phyloP scores from a whole-genome alignment of 2,888 invertebrate species.

The Protophormia terraenovae region DNA sequence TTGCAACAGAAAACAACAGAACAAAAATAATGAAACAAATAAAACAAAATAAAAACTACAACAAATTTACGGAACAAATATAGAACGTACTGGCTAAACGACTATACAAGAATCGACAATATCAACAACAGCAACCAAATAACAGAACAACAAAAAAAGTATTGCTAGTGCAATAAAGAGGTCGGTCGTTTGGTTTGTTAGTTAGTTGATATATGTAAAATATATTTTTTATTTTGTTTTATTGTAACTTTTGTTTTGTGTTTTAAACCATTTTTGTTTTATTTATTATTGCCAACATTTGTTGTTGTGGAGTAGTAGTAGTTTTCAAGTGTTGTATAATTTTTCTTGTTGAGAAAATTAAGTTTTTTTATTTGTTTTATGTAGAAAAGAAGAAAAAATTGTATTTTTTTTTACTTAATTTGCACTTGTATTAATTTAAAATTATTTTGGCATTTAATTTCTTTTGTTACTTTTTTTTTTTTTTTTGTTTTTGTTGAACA shows the following conservation, averaged over 20 bases:
- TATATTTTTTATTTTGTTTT: not conserved
- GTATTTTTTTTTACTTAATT: not conserved
- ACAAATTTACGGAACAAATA: slow-evolving; percentile 12
- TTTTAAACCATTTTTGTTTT: slow-evolving; percentile 3
- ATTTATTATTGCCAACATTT: slow-evolving; percentile 2
- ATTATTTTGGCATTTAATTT: slow-evolving; percentile 7
- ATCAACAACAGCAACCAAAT: not conserved
- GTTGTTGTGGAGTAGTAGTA: slow-evolving; percentile 11
- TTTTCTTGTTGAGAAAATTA: slow-evolving; percentile 10
- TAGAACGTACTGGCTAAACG: slow-evolving; percentile 23
- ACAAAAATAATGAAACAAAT: slow-evolving; percentile 1
- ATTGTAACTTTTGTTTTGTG: slow-evolving; percentile 3
- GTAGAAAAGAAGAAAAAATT: not conserved
- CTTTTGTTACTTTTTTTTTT: no score
- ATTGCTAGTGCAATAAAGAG: slow-evolving; percentile 35
- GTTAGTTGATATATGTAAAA: slow-evolving; percentile 9
- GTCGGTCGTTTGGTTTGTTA: slow-evolving; percentile 28
- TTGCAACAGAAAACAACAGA: slow-evolving; percentile 38
- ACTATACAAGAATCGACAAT: slow-evolving; percentile 18
- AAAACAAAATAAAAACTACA: slow-evolving; percentile 16
- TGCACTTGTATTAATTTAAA: not conserved
- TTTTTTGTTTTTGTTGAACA: not conserved
- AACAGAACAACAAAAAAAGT: not conserved
- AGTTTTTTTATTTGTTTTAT: not conserved
- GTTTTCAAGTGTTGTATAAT: slow-evolving; percentile 52